Percentiles rank a stretch among this genome's conserved stretches.
phyloP scores from a whole-genome alignment of 2,113 vertebrate species.

The Hiodon alosoides region DNA sequence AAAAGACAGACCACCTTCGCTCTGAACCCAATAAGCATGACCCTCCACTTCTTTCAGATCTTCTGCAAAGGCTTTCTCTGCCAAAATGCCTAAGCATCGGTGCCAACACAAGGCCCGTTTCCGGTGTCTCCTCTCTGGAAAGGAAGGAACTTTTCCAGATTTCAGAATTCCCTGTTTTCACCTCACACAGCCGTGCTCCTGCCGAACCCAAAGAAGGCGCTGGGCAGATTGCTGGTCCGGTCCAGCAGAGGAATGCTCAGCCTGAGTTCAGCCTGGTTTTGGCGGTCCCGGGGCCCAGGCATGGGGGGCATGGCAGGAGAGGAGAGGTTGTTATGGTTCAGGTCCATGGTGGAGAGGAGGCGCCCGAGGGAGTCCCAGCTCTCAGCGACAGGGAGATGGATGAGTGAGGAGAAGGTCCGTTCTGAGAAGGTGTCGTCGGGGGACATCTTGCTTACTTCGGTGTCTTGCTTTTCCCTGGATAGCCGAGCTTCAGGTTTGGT shows the following conservation, averaged over 20 bases:
- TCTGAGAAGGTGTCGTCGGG: slow-evolving; percentile 28
- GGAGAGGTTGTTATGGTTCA: slow-evolving; percentile 55
- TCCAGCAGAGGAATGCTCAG: slow-evolving; percentile 67
- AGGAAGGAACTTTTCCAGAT: not conserved
- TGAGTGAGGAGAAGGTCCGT: slow-evolving; percentile 59
- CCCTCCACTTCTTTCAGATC: not conserved
- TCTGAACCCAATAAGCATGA: not conserved
- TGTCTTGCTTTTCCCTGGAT: slow-evolving; percentile 42
- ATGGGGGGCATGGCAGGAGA: slow-evolving; percentile 43
- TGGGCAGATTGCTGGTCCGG: slow-evolving; percentile 75
- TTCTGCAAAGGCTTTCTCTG: not conserved
- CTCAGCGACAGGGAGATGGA: slow-evolving; percentile 56
- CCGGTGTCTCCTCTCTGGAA: not conserved
- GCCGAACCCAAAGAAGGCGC: slow-evolving; percentile 83
- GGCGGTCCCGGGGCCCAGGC: not conserved
- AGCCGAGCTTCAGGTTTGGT: slow-evolving; percentile 46
- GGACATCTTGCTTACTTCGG: slow-evolving; percentile 48
- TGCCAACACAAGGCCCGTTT: not conserved
- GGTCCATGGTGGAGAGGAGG: slow-evolving; percentile 61
- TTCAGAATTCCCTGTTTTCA: not conserved
- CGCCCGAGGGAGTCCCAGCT: slow-evolving; percentile 64
- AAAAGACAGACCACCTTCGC: not conserved
- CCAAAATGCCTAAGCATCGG: not conserved
- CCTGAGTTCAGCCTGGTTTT: slow-evolving; percentile 65
- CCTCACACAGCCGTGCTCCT: slow-evolving; percentile 86